Percentiles rank a stretch among this genome's conserved stretches.
Evolutionary conservation across 2,113 vertebrate genomes (phyloP).

Genomic region (Hucho hucho): DNA sequence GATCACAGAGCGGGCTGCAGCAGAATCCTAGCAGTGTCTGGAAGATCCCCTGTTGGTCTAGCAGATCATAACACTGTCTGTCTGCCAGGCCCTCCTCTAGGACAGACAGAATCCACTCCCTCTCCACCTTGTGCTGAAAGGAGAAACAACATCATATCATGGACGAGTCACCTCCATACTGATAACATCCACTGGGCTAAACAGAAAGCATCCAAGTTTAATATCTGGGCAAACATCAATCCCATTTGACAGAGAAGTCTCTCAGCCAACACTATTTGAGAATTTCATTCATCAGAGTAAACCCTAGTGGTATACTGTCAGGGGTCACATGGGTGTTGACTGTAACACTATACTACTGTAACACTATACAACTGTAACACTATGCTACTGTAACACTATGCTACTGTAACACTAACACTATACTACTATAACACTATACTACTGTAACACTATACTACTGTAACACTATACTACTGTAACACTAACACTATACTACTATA

Average conservation of each 20-base stretch:
- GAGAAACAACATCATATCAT: not conserved
- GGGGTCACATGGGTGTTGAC: too few species aligned
- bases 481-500: too few species aligned
- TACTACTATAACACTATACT: too few species aligned
- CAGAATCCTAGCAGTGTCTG: slow-evolving; percentile 84
- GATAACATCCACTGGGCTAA: slow-evolving; percentile 28
- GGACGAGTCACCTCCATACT: not conserved
- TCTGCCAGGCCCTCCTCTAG: slow-evolving; percentile 85
- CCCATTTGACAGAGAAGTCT: not conserved
- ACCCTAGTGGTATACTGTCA: too few species aligned
- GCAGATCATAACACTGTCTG: slow-evolving; percentile 81
- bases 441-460: too few species aligned
- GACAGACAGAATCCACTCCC: slow-evolving; percentile 83
- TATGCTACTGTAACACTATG: too few species aligned
- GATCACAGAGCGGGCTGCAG: slow-evolving; percentile 83
- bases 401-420: too few species aligned
- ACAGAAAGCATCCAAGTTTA: slow-evolving; percentile 6
- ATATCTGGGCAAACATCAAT: not conserved
- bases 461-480: too few species aligned
- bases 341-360: too few species aligned
- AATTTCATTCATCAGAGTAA: too few species aligned
- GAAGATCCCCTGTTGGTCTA: slow-evolving; percentile 82
- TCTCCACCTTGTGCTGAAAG: slow-evolving; percentile 82
- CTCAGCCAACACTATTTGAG: not conserved
- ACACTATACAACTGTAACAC: too few species aligned